Percentiles rank a stretch among this genome's conserved stretches.
phyloP scores from a whole-genome alignment of 2,113 vertebrate genomes.

The Lampris megalopsis region DNA sequence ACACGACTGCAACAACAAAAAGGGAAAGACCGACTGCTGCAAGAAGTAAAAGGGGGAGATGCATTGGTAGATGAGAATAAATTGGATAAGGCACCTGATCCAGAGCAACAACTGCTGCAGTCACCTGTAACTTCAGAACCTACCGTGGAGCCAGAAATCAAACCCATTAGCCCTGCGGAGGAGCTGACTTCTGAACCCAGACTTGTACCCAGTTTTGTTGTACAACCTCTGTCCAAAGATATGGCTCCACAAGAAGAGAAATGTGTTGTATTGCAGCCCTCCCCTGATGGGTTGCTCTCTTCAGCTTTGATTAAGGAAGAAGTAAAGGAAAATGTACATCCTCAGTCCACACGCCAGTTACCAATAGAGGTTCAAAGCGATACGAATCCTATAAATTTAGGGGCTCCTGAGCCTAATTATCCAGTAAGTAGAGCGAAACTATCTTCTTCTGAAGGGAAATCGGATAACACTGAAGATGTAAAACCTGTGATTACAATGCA shows the following conservation, averaged over 20 bases:
- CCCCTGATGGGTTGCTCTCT: slow-evolving; percentile 35
- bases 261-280: slow-evolving; percentile 12
- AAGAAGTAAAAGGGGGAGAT: slow-evolving; percentile 84
- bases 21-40: slow-evolving; percentile 86
- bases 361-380: slow-evolving; percentile 63
- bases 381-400: slow-evolving; percentile 46
- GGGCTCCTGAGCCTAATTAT: slow-evolving; percentile 23
- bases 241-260: slow-evolving; percentile 61
- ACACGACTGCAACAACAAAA: slow-evolving; percentile 90
- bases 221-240: slow-evolving; percentile 53
- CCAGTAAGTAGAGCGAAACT: slow-evolving; percentile 46
- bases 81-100: slow-evolving; percentile 77
- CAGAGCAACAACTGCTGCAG: slow-evolving; percentile 80
- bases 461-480: slow-evolving; percentile 60
- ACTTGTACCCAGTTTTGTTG: slow-evolving; percentile 52
- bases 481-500: slow-evolving; percentile 70
- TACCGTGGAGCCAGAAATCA: slow-evolving; percentile 57
- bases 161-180: slow-evolving; percentile 77
- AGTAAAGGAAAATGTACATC: slow-evolving; percentile 59
- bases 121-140: slow-evolving; percentile 64
- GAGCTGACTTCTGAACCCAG: slow-evolving; percentile 66
- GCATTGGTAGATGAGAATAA: slow-evolving; percentile 56
- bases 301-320: slow-evolving; percentile 75
- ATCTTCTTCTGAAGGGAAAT: slow-evolving; percentile 62
- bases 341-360: slow-evolving; percentile 44